Evolutionary conservation across 2,888 invertebrate species (phyloP), one percentile per base, ranked within the genome.

Genomic region (Strigamia transsilvanica): DNA sequence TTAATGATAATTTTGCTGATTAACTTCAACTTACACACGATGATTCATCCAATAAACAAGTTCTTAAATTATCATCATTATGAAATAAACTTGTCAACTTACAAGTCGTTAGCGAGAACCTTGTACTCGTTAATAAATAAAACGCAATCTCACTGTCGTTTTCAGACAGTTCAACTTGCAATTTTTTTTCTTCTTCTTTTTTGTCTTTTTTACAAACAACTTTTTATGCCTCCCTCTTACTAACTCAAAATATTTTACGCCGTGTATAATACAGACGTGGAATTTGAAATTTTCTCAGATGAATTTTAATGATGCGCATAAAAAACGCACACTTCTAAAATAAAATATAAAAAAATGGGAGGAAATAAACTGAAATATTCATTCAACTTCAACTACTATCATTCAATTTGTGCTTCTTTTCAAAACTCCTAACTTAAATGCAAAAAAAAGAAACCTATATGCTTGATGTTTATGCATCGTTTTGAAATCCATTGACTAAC

Each of bases 221-320:
- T 23, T 66, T 66, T 66, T 66, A 6, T 66, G 10, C 18, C 61
- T 66, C 61, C 46, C n/a, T 46, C n/a, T 46, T 46, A 66, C 61
- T 23, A 23, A 66, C 61, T 66, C 61, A 66, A 66, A 46, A 66
- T 66, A 66, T 66, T 66, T 66, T 66, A 66, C 23, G 61, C 23
- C 21, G 61, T 66, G 18, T 66, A 66, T 66, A 66, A 21, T n/a
- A 66, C 61, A 12, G 21, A 66, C 61, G n/a, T 21, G 21, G 61
- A 66, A 66, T 66, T 66, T 66, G 61, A 66, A 66, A 66, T 66
- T 66, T 66, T 66, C 21, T 21, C 61, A n/a, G 18, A 66, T 66
- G 61, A 66, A 66, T 66, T 66, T 66, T 66, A 66, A 66, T 66
- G 61, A 66, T 66, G 61, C 61, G 61, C 61, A 66, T 66, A 66